Evolutionary conservation across 1,140 invertebrate genomes (phyloP).

Genomic region (Galleria mellonella): DNA sequence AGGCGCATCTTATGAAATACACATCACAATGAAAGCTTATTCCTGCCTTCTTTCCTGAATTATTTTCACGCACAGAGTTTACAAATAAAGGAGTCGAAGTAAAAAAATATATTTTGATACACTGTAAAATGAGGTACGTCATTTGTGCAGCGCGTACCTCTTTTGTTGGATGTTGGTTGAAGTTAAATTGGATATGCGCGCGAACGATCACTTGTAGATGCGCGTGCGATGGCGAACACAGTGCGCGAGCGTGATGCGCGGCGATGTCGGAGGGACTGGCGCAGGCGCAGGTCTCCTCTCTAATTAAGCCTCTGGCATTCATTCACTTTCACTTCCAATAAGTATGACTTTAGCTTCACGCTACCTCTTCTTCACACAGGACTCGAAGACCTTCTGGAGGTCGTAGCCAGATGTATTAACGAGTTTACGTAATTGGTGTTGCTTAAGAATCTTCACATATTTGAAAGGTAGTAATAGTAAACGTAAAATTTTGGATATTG

Average conservation of each 20-base stretch:
- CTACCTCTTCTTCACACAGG: conserved; percentile 36
- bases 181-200: conserved; percentile 21
- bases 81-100: no score
- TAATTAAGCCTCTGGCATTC: conserved; percentile 71
- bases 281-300: conserved; percentile 60
- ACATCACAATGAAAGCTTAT: no score
- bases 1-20: no score
- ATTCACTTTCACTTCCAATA: conserved; percentile 74
- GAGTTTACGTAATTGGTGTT: conserved; percentile 41
- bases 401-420: conserved; percentile 52
- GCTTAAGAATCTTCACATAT: conserved; percentile 4
- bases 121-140: conserved; percentile 11
- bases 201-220: conserved; percentile 10
- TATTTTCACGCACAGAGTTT: no score
- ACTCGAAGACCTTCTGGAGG: conserved; percentile 63
- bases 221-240: conserved; percentile 21
- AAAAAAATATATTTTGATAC: neutral
- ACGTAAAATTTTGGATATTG: no score
- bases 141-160: conserved; percentile 29
- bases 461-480: neutral
- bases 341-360: conserved; percentile 44
- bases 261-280: conserved; percentile 56
- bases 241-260: conserved; percentile 48
- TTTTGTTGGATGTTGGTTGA: conserved; percentile 6
- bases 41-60: no score